Evolutionary conservation across 2,113 vertebrate genomes (phyloP), one percentile per base, ranked within the genome.

Genomic region (Ictalurus furcatus): DNA sequence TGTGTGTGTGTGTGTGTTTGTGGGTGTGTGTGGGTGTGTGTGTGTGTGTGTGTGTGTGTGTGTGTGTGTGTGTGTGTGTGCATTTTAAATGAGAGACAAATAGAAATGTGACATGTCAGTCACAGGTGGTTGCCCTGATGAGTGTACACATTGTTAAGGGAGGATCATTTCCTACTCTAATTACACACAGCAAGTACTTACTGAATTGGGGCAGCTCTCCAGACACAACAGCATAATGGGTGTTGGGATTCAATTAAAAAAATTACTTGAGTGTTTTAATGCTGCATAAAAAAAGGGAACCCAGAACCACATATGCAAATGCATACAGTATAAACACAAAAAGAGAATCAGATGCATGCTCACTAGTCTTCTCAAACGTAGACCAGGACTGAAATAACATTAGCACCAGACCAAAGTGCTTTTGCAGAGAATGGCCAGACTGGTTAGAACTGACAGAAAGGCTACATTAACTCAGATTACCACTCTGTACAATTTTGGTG

Each of bases 221-320:
- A 74, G 88, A 89, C 40, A 89, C 88, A 90, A 65, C 44, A 23
- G 88, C 92, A 93, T 94, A 93, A 94, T 83, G 28, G 83, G 88
- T 89, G 91, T 90, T 90, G 83, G 91, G 91, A 93, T 93, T 93
- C 94, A 95, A 93, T 94, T 95, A 94, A 65, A 91, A 91, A 81
- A 59, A 85, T 58, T 37, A 78, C 40, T 76, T 80, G 17, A 44
- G 56, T 65, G 56, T 6, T 78, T 84, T 74, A 85, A 79, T 40
- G 25, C 3, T 2, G 6, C 6, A 61, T 28, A 17, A 40, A 84
- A 40, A 63, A 61, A 34, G 5, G 23, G 40, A 67, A 86, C 23
- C 9, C 48, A 86, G 25, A 63, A 40, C 37, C 28, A 80, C 25
- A 84, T 40, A 48, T 1, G 21, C 40, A 48, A 78, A 78, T 78